Evolutionary conservation across 2,888 invertebrate genomes (phyloP).

Genomic region (Tortricodes alternella): DNA sequence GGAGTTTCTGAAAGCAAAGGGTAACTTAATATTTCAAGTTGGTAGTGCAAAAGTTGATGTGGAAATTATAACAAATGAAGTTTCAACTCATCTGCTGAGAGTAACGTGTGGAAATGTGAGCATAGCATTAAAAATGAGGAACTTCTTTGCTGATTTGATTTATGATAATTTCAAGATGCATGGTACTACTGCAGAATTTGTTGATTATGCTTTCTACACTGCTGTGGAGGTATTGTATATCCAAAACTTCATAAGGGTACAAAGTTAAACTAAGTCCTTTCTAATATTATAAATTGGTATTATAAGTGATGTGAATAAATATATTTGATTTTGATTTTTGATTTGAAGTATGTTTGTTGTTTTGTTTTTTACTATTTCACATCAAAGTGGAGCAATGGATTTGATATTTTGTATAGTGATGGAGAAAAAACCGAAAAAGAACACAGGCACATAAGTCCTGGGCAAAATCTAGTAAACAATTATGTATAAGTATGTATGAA

Average conservation of each 20-base stretch:
- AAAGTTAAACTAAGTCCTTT: no score
- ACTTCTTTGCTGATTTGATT: slow-evolving; percentile 57
- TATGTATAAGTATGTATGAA: no score
- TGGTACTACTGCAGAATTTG: slow-evolving; percentile 42
- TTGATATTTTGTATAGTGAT: no score
- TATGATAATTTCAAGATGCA: slow-evolving; percentile 43
- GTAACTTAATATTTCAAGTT: slow-evolving; percentile 45
- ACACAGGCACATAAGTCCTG: no score
- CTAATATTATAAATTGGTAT: no score
- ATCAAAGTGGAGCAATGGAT: no score
- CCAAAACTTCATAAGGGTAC: not conserved
- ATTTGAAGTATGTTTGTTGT: no score
- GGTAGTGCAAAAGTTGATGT: slow-evolving; percentile 48
- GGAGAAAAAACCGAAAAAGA: no score
- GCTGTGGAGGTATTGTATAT: slow-evolving; percentile 56
- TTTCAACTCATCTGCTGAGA: slow-evolving; percentile 49
- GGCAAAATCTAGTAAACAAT: no score
- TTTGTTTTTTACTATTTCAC: no score
- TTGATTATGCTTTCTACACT: slow-evolving; percentile 52
- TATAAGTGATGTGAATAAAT: no score
- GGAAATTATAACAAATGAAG: slow-evolving; percentile 55
- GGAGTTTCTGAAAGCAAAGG: slow-evolving; percentile 55
- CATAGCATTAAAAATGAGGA: slow-evolving; percentile 52
- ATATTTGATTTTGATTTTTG: no score
- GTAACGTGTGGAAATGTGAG: slow-evolving; percentile 49